phyloP scores from a whole-genome alignment of 2,113 vertebrate genomes.

The Athene noctua region DNA sequence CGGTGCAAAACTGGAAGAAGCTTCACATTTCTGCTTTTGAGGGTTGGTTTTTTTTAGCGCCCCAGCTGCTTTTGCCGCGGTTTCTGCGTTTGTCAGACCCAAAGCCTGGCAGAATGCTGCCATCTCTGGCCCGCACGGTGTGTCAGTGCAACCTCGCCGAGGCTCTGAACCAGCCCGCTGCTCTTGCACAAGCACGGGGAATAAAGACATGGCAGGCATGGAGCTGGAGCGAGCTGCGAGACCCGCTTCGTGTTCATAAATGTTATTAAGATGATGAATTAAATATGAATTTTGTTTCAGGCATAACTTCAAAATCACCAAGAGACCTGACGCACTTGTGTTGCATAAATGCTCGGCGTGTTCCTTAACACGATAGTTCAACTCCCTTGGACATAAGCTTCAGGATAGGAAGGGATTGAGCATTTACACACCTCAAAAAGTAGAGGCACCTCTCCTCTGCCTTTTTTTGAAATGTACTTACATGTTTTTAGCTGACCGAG shows the following conservation, averaged over 20 bases:
- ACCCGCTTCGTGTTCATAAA: fast-evolving
- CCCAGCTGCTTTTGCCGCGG: neutral
- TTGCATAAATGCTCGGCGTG: neutral
- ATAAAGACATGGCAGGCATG: fast-evolving
- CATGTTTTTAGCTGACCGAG: neutral
- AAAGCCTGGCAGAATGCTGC: fast-evolving
- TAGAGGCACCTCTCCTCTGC: neutral
- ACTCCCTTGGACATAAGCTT: neutral
- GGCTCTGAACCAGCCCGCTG: neutral
- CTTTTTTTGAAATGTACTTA: neutral
- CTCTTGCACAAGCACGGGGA: neutral
- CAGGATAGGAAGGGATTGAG: neutral
- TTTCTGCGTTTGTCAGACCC: fast-evolving
- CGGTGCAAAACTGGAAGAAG: fast-evolving
- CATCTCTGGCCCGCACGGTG: fast-evolving
- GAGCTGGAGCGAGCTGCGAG: neutral
- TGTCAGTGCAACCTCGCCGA: neutral
- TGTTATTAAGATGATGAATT: neutral
- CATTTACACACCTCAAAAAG: fast-evolving
- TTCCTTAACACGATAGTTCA: neutral
- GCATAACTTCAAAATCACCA: neutral
- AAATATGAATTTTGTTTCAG: slow-evolving; percentile 35
- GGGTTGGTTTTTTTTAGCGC: neutral
- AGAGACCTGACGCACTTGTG: neutral
- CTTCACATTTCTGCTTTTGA: neutral